Percentiles rank a stretch among this genome's conserved stretches.
Evolutionary conservation across 2,113 vertebrate genomes (phyloP).

Genomic region (Puffinus mauretanicus): DNA sequence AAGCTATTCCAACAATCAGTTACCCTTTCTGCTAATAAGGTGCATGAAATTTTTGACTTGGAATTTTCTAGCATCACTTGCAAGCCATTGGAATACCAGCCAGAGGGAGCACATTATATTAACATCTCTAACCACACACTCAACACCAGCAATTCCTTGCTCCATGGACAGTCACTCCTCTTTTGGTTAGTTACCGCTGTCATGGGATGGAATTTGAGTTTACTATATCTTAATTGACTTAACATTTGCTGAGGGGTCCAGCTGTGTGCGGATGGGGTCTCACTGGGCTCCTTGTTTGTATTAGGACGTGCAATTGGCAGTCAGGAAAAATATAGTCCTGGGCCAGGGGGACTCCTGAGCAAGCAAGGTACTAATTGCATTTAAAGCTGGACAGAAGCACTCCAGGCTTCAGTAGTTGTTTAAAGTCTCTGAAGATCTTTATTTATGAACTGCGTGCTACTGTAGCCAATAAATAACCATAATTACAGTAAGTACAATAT

Average conservation of each 20-base stretch:
- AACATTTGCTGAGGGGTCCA: background rate
- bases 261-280: fast-evolving
- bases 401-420: background rate
- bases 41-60: background rate
- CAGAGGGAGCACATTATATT: background rate
- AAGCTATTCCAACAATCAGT: background rate
- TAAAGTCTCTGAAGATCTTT: constrained; percentile 58
- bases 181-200: background rate
- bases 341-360: background rate
- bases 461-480: constrained; percentile 52
- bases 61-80: background rate
- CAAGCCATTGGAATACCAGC: background rate
- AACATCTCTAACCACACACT: background rate
- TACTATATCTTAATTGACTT: background rate
- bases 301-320: fast-evolving
- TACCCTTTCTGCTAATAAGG: background rate
- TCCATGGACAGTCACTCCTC: background rate
- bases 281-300: background rate
- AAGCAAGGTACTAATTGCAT: background rate
- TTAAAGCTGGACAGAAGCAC: background rate
- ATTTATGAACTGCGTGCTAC: constrained; percentile 70
- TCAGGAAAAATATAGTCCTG: background rate
- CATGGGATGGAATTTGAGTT: background rate
- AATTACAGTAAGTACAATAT: constrained; percentile 23
- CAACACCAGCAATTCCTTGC: background rate